phyloP scores from a whole-genome alignment of 2,113 vertebrate genomes.

The Strix uralensis region DNA sequence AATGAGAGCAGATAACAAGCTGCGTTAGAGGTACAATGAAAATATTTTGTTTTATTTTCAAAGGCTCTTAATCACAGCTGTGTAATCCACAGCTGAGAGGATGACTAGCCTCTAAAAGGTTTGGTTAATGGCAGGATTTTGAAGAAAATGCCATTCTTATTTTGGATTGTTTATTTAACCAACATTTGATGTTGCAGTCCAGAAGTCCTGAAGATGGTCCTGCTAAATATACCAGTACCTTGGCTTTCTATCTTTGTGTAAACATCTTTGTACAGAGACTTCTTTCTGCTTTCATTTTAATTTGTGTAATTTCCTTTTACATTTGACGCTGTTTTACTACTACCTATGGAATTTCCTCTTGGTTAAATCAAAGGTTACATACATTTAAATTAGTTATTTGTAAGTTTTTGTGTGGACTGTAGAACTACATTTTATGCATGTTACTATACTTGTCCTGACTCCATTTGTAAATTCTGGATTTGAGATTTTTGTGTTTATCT shows the following conservation, averaged over 20 bases:
- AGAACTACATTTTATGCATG: neutral
- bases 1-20: neutral
- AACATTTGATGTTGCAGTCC: neutral
- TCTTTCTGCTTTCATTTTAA: neutral
- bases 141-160: neutral
- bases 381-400: neutral
- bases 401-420: neutral
- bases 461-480: neutral
- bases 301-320: neutral
- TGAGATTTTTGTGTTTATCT: neutral
- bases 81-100: neutral
- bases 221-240: neutral
- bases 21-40: neutral
- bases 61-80: neutral
- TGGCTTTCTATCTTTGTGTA: neutral
- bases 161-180: neutral
- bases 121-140: neutral
- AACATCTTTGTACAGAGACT: neutral
- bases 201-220: neutral
- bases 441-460: neutral
- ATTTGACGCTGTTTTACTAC: neutral
- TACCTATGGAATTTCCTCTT: neutral
- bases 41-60: constrained; percentile 29
- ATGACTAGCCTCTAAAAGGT: neutral
- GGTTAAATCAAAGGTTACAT: neutral